phyloP scores from a whole-genome alignment of 2,888 invertebrate genomes.

The Machimus rusticus region DNA sequence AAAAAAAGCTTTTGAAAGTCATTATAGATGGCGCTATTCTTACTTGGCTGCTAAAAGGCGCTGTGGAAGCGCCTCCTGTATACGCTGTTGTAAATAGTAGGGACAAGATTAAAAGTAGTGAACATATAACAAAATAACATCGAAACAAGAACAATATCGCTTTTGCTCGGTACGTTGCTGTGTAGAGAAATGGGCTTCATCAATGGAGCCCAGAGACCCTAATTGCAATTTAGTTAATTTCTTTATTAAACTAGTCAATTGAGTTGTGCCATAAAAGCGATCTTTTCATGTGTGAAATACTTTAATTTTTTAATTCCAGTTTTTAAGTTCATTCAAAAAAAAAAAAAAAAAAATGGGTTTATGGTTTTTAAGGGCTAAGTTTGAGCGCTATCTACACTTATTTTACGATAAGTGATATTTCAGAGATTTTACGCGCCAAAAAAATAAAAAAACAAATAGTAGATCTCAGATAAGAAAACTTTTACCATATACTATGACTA shows the following conservation, averaged over 20 bases:
- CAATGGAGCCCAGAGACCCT: neutral
- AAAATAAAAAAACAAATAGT: neutral
- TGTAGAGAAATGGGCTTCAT: slow-evolving; percentile 6
- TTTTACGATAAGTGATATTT: neutral
- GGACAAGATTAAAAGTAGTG: neutral
- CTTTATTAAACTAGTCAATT: slow-evolving; percentile 32
- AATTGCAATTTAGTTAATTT: slow-evolving; percentile 36
- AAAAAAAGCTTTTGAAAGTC: slow-evolving; percentile 30
- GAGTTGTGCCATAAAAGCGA: slow-evolving; percentile 35
- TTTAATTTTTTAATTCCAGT: slow-evolving; percentile 5
- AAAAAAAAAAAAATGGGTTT: neutral
- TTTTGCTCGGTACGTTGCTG: slow-evolving; percentile 21
- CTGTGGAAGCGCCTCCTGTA: neutral
- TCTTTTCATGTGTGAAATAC: neutral
- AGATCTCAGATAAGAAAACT: neutral
- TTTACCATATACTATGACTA: too few species aligned
- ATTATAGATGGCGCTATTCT: neutral
- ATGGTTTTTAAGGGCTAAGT: neutral
- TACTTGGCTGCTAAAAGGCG: neutral
- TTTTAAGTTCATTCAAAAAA: neutral
- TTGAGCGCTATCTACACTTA: neutral
- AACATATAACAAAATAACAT: neutral
- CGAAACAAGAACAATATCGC: slow-evolving; percentile 9
- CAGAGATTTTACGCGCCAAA: neutral
- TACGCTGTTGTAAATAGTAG: slow-evolving; percentile 28